Base-by-base conservation (phyloP, 1,140 invertebrate genomes). In the Propsilocerus akamusi region DNA sequence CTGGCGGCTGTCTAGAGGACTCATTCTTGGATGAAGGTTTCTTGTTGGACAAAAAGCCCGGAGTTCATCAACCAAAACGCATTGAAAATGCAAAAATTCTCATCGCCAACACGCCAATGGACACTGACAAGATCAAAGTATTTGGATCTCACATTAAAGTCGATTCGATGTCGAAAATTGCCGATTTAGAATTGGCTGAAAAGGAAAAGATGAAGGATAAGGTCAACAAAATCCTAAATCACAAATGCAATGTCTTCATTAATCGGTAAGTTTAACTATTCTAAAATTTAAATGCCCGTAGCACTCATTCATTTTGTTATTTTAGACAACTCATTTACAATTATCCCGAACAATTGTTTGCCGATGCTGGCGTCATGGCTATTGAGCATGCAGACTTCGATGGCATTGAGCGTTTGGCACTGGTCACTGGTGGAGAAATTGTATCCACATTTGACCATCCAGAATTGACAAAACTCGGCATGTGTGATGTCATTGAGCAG, bases 191-290 rank as follows among this genome's bases (percentile, higher is more conserved):
- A 71, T 61, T 87, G 24, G 95, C 96, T 20, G 97, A 99, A 61
- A 99, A 98, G 65, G 90, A 98, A 61, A 99, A 99, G 63, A 99
- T 99, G 97, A 97, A 96, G 65, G 88, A 97, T 54, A 99, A 99
- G 77, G 92, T 99, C 1, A 82, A 93, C 53, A 96, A 95, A 66
- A 99, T 99, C 53, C 62, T 98, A 6, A 83, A 83, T 56, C 94
- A 99, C 66, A 86, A 91, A 51, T 90, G 86, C 66, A 99, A 96
- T 70, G 97, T 99, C 0, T 99, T 99, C 59, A 96, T 99, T 59
- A 99, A 99, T 68, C 83, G 85, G 73, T 81, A 61, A 58, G 57
- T 59, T 28, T 7, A 34, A 50, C 23, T 8, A 8, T 20, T 24
- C 46, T 14, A 17, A 24, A 14, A 20, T 17, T 8, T 20, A 7